Conservation (phyloP, 2,888 invertebrate species). For the Agrilus biguttatus region DNA sequence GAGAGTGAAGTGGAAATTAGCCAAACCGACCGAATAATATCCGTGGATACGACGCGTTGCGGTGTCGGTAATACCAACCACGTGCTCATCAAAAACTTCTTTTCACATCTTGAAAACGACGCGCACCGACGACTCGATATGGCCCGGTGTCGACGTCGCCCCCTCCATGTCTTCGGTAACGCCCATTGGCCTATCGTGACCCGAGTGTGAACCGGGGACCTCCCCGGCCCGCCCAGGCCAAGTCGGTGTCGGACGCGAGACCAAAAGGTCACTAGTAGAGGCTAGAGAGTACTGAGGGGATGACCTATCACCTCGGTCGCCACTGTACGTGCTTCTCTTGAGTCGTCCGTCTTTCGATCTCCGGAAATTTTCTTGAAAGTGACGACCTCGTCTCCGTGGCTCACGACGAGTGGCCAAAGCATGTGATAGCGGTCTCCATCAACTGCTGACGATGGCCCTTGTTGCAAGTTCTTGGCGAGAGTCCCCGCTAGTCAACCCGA, state of each 20-base stretch:
- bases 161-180: conserved; percentile 19
- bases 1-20: no score
- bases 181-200: conserved; percentile 35
- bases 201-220: conserved; percentile 33
- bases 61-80: conserved; percentile 1
- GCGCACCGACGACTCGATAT: conserved; percentile 5
- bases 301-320: conserved; percentile 34
- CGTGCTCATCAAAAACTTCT: conserved; percentile 6
- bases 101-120: conserved; percentile 6
- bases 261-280: conserved; percentile 37
- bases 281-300: conserved; percentile 35
- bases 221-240: conserved; percentile 35
- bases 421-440: conserved; percentile 9
- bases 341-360: conserved; percentile 12
- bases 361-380: conserved; percentile 10
- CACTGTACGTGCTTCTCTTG: conserved; percentile 21
- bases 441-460: conserved; percentile 34
- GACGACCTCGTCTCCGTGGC: background rate
- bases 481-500: conserved; percentile 38
- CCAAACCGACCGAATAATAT: no score
- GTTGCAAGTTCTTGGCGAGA: conserved; percentile 50
- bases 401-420: conserved; percentile 5
- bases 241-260: conserved; percentile 33
- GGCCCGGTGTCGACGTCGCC: conserved; percentile 8
- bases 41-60: background rate